A percentile compares a stretch with the other conserved stretches of the same genome.
Conservation (phyloP, 2,888 invertebrate species). For the Tupiocoris notatus region DNA sequence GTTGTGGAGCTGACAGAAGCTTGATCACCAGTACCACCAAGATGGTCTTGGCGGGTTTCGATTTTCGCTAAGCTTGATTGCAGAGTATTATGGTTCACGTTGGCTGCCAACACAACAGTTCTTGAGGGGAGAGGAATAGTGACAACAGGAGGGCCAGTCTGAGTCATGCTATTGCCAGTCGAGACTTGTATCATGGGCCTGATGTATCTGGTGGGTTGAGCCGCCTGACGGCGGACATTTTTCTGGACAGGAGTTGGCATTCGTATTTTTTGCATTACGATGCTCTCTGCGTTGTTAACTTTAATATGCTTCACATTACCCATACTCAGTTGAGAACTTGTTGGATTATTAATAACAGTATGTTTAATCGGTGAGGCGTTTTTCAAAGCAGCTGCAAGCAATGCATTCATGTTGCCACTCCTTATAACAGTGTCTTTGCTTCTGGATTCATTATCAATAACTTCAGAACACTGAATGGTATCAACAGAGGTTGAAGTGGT, state of each 20-base stretch:
- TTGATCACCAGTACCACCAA: slow-evolving; percentile 53
- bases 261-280: slow-evolving; percentile 53
- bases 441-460: slow-evolving; percentile 44
- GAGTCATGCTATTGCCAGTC: slow-evolving; percentile 61
- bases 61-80: slow-evolving; percentile 40
- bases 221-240: slow-evolving; percentile 54
- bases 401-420: slow-evolving; percentile 56
- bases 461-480: slow-evolving; percentile 41
- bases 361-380: slow-evolving; percentile 46
- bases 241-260: slow-evolving; percentile 52
- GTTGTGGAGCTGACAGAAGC: slow-evolving; percentile 72
- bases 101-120: slow-evolving; percentile 50
- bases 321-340: slow-evolving; percentile 17
- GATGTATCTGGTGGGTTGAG: slow-evolving; percentile 58
- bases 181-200: slow-evolving; percentile 62
- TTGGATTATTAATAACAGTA: slow-evolving; percentile 34
- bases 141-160: slow-evolving; percentile 56
- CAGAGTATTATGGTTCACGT: slow-evolving; percentile 44
- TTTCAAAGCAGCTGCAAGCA: slow-evolving; percentile 56
- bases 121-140: slow-evolving; percentile 48
- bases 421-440: slow-evolving; percentile 56
- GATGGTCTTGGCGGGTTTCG: slow-evolving; percentile 50
- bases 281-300: slow-evolving; percentile 56
- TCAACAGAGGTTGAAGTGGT: slow-evolving; percentile 52
- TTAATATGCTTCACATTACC: slow-evolving; percentile 51